Percentiles rank a stretch among this genome's conserved stretches.
phyloP scores from a whole-genome alignment of 2,113 vertebrate species.

The Elaphurus davidianus region DNA sequence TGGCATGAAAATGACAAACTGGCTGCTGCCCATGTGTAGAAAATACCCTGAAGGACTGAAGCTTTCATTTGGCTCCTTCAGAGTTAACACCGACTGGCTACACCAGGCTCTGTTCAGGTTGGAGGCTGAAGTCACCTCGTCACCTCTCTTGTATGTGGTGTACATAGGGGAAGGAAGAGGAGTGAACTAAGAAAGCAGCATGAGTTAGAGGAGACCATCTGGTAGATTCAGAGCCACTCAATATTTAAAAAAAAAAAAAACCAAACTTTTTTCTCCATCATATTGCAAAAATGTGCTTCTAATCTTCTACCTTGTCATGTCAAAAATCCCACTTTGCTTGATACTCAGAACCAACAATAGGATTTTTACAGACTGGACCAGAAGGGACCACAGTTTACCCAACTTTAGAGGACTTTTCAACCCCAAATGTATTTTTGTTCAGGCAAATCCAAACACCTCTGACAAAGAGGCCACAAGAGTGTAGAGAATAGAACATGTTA shows the following conservation, averaged over 20 bases:
- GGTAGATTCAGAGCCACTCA: background rate
- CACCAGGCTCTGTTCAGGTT: background rate
- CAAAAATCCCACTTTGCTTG: background rate
- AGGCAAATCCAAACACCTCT: background rate
- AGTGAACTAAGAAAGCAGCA: conserved; percentile 68
- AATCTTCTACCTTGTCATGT: background rate
- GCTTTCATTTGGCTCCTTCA: background rate
- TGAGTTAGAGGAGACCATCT: background rate
- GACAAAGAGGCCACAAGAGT: background rate
- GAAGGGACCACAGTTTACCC: background rate
- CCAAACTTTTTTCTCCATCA: background rate
- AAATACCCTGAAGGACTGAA: background rate
- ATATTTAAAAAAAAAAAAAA: background rate
- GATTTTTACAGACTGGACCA: background rate
- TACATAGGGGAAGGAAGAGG: conserved; percentile 77
- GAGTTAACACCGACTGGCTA: background rate
- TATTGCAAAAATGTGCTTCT: background rate
- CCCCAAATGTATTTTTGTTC: background rate
- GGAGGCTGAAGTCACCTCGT: background rate
- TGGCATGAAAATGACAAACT: background rate
- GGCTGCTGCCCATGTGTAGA: background rate
- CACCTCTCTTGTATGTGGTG: background rate
- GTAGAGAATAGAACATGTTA: background rate
- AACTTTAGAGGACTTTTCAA: background rate
- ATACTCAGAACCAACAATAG: background rate